Percentiles rank a stretch among this genome's conserved stretches.
These are phyloP conservation scores for Pelecanus crispus DNA, from an alignment of 2,113 vertebrate genomes.

Conservation along the genomic window DNA sequence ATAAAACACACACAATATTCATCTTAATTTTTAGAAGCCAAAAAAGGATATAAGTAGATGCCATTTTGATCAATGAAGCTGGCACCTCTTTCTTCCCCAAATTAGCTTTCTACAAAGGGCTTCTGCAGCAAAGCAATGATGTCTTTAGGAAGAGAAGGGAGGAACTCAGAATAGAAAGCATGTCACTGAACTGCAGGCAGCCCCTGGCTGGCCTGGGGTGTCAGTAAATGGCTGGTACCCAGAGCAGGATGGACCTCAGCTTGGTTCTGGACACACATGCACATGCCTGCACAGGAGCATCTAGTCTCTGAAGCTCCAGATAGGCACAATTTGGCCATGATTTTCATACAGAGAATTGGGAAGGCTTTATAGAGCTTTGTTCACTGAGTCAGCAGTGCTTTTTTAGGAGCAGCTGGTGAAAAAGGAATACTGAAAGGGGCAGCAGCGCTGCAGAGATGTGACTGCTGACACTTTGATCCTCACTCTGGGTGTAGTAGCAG, in stretches of 20 bases:
- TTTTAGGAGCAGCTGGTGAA: neutral
- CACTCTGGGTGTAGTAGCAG: neutral
- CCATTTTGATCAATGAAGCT: conserved; percentile 39
- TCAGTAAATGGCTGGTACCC: neutral
- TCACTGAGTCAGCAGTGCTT: neutral
- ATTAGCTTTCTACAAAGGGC: neutral
- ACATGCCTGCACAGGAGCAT: rapidly evolving
- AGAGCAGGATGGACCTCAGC: neutral
- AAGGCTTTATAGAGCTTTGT: neutral
- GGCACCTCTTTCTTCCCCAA: neutral
- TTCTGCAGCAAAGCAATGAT: neutral
- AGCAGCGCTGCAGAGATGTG: neutral
- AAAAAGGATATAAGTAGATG: conserved; percentile 12
- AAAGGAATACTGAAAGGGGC: neutral
- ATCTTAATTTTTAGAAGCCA: conserved; percentile 35
- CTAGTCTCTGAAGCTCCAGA: neutral
- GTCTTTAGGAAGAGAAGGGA: neutral
- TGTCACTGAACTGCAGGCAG: neutral
- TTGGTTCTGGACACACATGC: neutral
- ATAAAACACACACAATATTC: conserved; percentile 31
- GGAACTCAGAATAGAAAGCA: neutral
- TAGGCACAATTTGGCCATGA: neutral
- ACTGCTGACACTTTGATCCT: neutral
- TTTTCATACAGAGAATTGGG: neutral
- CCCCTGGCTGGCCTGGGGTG: neutral